A percentile compares a stretch with the other conserved stretches of the same genome.
These are phyloP conservation scores for Pachycephala philippinensis DNA, from an alignment of 2,113 vertebrate species.

Conservation along the genomic window DNA sequence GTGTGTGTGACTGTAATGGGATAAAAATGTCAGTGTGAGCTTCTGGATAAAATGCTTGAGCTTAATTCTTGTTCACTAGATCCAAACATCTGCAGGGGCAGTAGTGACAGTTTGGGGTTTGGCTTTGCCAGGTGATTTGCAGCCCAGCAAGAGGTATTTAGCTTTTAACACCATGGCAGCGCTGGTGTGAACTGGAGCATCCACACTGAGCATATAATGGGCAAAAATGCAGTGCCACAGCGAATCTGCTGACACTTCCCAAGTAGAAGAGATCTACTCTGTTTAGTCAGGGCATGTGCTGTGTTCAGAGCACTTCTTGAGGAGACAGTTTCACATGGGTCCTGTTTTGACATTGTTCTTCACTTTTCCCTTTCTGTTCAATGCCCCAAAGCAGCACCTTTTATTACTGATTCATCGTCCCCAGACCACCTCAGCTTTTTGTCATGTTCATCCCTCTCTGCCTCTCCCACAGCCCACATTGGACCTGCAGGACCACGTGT, in stretches of 20 bases:
- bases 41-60: not conserved
- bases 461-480: not conserved
- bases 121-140: not conserved
- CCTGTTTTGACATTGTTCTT: not conserved
- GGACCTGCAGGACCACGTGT: not conserved
- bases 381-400: not conserved
- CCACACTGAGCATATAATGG: not conserved
- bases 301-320: not conserved
- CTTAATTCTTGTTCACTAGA: not conserved
- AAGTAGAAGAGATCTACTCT: not conserved
- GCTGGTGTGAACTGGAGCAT: not conserved
- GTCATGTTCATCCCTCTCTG: rapidly evolving
- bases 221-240: not conserved
- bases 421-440: not conserved
- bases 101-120: not conserved
- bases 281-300: not conserved
- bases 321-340: not conserved
- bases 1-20: constrained; percentile 22
- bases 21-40: constrained; percentile 29
- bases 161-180: rapidly evolving
- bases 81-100: not conserved
- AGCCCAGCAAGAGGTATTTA: not conserved
- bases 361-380: not conserved
- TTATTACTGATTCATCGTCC: not conserved
- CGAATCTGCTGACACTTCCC: not conserved